Evolutionary conservation across 92 coral and sea anemone genomes (phyloP).

Genomic region (Zoanthus solanderi): DNA sequence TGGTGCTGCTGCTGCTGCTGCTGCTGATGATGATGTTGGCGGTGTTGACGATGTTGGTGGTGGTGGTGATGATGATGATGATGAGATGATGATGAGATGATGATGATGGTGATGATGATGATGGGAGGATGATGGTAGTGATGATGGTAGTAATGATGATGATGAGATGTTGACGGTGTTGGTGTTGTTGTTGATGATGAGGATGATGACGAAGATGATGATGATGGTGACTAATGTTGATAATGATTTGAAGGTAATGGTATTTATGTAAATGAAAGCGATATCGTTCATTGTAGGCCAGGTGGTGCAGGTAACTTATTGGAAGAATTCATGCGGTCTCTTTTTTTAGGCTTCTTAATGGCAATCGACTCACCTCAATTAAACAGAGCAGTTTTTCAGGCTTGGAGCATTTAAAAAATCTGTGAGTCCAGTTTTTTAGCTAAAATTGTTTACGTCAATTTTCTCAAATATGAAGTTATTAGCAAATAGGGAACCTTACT

Average conservation of each 20-base stretch:
- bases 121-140: neutral
- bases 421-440: neutral
- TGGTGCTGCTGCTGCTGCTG: neutral
- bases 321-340: neutral
- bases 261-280: no score
- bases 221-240: no score
- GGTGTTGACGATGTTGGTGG: neutral
- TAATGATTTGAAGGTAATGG: no score
- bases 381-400: slow-evolving; percentile 23
- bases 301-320: no score
- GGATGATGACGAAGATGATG: no score
- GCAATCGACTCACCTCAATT: slow-evolving; percentile 24
- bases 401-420: neutral
- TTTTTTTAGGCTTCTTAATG: slow-evolving; percentile 18
- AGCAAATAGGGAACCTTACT: no score
- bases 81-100: neutral
- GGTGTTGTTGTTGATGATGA: no score
- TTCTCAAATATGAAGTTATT: no score
- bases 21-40: neutral
- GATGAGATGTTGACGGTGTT: no score
- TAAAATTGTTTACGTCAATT: neutral
- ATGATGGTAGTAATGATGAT: neutral
- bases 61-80: neutral
- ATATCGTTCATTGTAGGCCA: no score
- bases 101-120: neutral